phyloP scores from a whole-genome alignment of 2,113 vertebrate genomes.

The Mustela nigripes region DNA sequence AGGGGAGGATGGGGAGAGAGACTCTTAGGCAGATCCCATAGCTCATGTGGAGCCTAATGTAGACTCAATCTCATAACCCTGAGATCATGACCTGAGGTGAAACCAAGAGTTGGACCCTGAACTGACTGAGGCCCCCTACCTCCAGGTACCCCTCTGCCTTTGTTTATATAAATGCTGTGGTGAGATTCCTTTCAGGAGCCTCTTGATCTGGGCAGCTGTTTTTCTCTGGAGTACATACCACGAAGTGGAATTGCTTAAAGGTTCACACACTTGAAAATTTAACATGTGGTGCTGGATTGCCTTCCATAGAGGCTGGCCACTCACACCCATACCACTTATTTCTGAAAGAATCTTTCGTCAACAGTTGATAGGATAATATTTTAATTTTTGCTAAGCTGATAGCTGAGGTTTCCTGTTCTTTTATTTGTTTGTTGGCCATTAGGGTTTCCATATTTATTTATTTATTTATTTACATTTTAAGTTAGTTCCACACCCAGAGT shows the following conservation, averaged over 20 bases:
- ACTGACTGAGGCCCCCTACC: not conserved
- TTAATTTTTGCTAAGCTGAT: slow-evolving; percentile 24
- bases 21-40: not conserved
- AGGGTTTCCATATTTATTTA: not conserved
- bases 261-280: not conserved
- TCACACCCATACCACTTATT: not conserved
- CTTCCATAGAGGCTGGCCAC: not conserved
- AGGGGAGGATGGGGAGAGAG: not conserved
- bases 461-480: not conserved
- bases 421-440: not conserved
- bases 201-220: not conserved
- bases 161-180: not conserved
- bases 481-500: not conserved
- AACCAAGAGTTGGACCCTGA: not conserved
- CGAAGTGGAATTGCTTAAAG: not conserved
- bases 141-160: not conserved
- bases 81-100: not conserved
- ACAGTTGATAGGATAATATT: not conserved
- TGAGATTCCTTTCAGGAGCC: not conserved
- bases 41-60: not conserved
- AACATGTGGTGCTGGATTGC: not conserved
- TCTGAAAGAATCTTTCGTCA: not conserved
- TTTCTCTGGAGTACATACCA: not conserved
- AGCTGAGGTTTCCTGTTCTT: not conserved
- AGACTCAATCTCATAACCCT: not conserved